Conservation (phyloP, 2,888 invertebrate species). For the Plagiodera versicolora region DNA sequence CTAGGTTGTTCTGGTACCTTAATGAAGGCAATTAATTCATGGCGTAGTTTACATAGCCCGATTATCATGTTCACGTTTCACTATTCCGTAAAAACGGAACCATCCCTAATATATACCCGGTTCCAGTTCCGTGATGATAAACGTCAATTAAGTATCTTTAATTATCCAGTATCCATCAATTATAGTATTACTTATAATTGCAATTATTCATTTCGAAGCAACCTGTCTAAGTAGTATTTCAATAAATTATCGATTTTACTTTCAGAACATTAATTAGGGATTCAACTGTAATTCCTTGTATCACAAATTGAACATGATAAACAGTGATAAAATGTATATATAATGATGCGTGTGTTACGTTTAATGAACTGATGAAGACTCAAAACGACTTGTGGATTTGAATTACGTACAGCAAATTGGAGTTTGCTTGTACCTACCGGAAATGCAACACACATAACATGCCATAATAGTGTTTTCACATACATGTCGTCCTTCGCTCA, state of each 20-base stretch:
- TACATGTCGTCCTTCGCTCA: too few species aligned
- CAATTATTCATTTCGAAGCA: slow-evolving; percentile 17
- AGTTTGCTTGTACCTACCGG: too few species aligned
- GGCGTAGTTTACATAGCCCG: too few species aligned
- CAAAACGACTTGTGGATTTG: too few species aligned
- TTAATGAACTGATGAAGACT: background rate
- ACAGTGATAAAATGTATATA: too few species aligned
- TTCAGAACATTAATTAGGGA: slow-evolving; percentile 16
- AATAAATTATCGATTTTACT: slow-evolving; percentile 24
- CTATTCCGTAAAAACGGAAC: slow-evolving; percentile 16
- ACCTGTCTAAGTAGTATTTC: slow-evolving; percentile 21
- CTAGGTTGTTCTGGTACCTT: too few species aligned
- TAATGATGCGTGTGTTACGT: background rate
- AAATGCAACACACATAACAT: too few species aligned
- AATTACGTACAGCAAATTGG: too few species aligned
- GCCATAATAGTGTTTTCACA: too few species aligned
- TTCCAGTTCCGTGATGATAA: slow-evolving; percentile 20
- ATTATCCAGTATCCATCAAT: slow-evolving; percentile 23
- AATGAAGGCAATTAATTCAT: too few species aligned
- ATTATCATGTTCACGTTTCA: too few species aligned
- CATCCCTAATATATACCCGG: background rate
- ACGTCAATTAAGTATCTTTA: slow-evolving; percentile 24
- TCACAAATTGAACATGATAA: slow-evolving; percentile 18
- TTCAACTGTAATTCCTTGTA: slow-evolving; percentile 13
- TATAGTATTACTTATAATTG: slow-evolving; percentile 22